These are phyloP conservation scores for Pseudomyrmex gracilis DNA, from an alignment of 1,140 invertebrate genomes.

Conservation along the genomic window DNA sequence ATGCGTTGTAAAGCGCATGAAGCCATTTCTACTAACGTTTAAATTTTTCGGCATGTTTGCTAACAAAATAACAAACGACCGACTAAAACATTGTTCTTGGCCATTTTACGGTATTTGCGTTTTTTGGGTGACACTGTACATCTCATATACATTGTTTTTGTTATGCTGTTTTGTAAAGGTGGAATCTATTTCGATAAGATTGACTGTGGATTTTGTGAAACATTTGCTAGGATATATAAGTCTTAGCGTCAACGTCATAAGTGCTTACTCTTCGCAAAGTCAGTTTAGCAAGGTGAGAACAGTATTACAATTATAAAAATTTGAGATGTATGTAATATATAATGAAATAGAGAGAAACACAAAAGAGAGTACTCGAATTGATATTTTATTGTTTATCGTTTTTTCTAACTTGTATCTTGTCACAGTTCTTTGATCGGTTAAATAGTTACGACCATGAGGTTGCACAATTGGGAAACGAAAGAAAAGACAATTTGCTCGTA, in stretches of 20 bases:
- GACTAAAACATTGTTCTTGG: slow-evolving; percentile 6
- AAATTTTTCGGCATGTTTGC: slow-evolving; percentile 33
- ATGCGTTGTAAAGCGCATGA: not conserved
- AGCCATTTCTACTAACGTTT: slow-evolving; percentile 7
- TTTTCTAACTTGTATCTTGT: not conserved
- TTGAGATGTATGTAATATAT: no score
- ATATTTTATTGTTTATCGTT: not conserved
- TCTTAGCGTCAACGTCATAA: not conserved
- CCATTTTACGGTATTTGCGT: slow-evolving; percentile 10
- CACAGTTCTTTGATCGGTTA: slow-evolving; percentile 27
- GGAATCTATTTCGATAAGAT: not conserved
- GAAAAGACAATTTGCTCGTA: slow-evolving; percentile 16
- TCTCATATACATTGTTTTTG: not conserved
- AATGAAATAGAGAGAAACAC: not conserved
- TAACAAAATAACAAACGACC: not conserved
- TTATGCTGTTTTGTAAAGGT: not conserved
- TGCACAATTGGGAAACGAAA: slow-evolving; percentile 10
- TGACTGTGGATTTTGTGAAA: not conserved
- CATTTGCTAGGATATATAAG: not conserved
- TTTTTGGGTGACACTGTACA: not conserved
- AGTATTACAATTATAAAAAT: no score
- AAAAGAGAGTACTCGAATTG: not conserved
- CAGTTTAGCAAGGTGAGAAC: slow-evolving; percentile 22
- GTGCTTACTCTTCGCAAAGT: slow-evolving; percentile 13
- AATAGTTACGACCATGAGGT: slow-evolving; percentile 1